These are phyloP conservation scores for Pantherophis alleghaniensis DNA, from an alignment of 2,797 vertebrate species.

Conservation along the genomic window DNA sequence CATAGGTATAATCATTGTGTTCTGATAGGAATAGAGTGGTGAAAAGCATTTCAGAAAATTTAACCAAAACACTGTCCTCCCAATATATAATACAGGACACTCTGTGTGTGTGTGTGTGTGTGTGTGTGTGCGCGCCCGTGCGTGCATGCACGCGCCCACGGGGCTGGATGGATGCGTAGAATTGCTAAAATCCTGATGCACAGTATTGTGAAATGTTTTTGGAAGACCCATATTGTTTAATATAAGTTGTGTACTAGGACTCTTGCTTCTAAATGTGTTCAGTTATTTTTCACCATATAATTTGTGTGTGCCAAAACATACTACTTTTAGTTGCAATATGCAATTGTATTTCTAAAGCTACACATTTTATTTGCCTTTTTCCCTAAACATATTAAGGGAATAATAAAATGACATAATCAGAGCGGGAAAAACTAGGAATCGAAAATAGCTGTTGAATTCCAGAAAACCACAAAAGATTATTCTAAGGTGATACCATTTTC, in stretches of 20 bases:
- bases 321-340: conserved; percentile 12
- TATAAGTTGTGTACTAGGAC: neutral
- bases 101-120: neutral
- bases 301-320: conserved; percentile 1
- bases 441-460: neutral
- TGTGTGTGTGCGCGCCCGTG: neutral
- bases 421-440: neutral
- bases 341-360: neutral
- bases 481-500: neutral
- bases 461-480: neutral
- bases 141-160: no score
- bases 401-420: neutral
- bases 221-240: neutral
- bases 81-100: neutral
- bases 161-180: neutral
- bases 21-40: neutral
- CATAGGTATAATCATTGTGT: neutral
- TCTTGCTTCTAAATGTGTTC: neutral
- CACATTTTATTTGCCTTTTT: neutral
- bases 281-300: neutral
- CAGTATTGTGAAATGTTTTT: neutral
- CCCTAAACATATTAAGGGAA: neutral
- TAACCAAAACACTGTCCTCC: neutral
- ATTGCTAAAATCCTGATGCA: neutral
- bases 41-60: conserved; percentile 12